Evolutionary conservation across 2,888 invertebrate genomes (phyloP).

Genomic region (Lycocerus yunnanus): DNA sequence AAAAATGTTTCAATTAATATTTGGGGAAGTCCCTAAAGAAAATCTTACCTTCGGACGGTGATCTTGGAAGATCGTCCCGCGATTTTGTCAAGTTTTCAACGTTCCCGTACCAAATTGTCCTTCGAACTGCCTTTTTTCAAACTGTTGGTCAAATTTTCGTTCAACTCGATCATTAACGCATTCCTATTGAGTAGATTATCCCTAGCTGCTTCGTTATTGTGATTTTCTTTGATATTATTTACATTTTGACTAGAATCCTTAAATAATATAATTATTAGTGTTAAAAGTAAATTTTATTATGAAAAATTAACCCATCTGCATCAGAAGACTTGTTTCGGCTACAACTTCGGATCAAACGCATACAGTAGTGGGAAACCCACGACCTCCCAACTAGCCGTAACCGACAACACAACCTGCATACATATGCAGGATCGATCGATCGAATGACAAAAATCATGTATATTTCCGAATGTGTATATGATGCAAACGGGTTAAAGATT

Average conservation of each 20-base stretch:
- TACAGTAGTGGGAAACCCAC: no score
- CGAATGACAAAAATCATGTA: no score
- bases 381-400: no score
- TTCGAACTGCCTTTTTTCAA: conserved; percentile 25
- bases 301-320: background rate
- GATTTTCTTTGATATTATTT: conserved; percentile 6
- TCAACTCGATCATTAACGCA: conserved; percentile 17
- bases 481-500: background rate
- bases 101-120: conserved; percentile 26
- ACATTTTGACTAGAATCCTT: conserved; percentile 26
- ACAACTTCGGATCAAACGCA: no score
- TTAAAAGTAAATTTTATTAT: background rate
- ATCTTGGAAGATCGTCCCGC: conserved; percentile 2
- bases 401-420: no score
- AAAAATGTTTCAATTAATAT: background rate
- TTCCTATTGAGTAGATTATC: conserved; percentile 8
- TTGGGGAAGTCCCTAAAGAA: background rate
- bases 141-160: conserved; percentile 19
- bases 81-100: conserved; percentile 24
- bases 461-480: background rate
- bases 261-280: conserved; percentile 20
- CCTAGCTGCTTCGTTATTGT: conserved; percentile 11
- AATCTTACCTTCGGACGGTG: conserved; percentile 16
- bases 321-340: no score
- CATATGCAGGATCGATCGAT: no score